Base-by-base conservation (phyloP, 1,140 invertebrate genomes). In the Meloidogyne exigua region DNA sequence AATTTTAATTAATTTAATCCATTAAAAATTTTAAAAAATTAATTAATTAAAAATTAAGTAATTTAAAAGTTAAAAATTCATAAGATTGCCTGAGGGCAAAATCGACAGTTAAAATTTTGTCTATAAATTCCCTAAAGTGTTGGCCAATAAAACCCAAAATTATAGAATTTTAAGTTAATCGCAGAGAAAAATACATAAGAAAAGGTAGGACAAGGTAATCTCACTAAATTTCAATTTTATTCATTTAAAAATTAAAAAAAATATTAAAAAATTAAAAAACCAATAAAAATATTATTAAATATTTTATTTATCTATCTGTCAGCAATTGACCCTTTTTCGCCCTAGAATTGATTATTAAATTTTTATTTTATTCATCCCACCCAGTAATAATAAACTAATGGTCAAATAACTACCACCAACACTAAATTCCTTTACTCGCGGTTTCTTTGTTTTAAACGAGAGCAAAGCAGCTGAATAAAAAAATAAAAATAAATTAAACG, bases 261-360 rank as follows among this genome's bases (percentile, higher is more conserved):
- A 57, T 7, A 57, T n/a, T n/a, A n/a, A n/a, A 39, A 39, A 39
- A n/a, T n/a, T 57, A 12, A 57, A 57, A 57, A 57, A 57, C 13
- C 4, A n/a, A 57, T n/a, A n/a, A 57, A 57, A 57, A 57, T 57
- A 57, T 57, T 57, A 9, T 39, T 10, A 39, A 7, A 39, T 3
- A 32, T 21, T 57, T 49, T 49, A 49, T 49, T 57, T 57, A 57
- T 57, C n/a, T n/a, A 57, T 57, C 49, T 57, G 49, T 57, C 49
- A n/a, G 18, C 49, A 57, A 57, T 57, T 57, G 49, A 57, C 49
- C 49, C 49, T 57, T 57, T 57, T 57, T 57, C 49, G 49, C 49
- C 13, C 18, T 9, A 57, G 49, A 57, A 57, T 57, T n/a, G 49
- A 57, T 12, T 57, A n/a, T 57, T 57, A n/a, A 57, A n/a, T 57